Evolutionary conservation across 2,888 invertebrate species (phyloP), one percentile per base, ranked within the genome.

Genomic region (Unio pictorum): DNA sequence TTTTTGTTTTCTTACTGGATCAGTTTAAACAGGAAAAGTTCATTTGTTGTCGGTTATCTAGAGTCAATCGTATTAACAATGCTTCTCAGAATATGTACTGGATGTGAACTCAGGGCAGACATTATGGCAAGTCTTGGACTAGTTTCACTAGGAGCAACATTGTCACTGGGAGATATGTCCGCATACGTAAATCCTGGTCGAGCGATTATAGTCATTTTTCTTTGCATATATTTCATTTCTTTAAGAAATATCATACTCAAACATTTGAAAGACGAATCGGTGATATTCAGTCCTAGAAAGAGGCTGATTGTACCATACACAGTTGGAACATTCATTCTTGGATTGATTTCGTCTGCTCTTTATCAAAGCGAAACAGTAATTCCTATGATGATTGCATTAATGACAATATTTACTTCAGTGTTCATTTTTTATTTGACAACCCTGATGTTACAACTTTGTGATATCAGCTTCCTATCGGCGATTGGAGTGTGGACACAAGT

Each of bases 171-270:
- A 4, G 67, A 71, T 61, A 26, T 73, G 3, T 60, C 58, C 28
- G 68, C 72, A 61, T 55, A 68, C 15, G 28, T 68, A 2, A 66
- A 66, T 28, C 58, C 71, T 5, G 70, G 74, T 59, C 58, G 75
- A 17, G 68, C 65, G 18, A 71, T 74, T 45, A 66, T 80, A 18
- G 71, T 80, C 1, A 71, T 74, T 28, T 68, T 80, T 57, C 66
- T 80, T 20, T 67, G 71, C 8, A 70, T 72, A n/a, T 67, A 72
- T 56, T 80, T 77, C 56, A 34, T 69, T 11, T 69, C 73, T n/a
- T 30, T 77, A 23, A 65, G 76, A 59, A 80, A 80, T 68, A 71
- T 80, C 28, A 69, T 67, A 28, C 34, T 77, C 15, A 74, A 74
- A 30, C 66, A 72, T 23, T 64, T 77, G 20, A 75, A 80, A 34